These are phyloP conservation scores for Numenius phaeopus DNA, from an alignment of 2,797 vertebrate species.

Conservation along the genomic window DNA sequence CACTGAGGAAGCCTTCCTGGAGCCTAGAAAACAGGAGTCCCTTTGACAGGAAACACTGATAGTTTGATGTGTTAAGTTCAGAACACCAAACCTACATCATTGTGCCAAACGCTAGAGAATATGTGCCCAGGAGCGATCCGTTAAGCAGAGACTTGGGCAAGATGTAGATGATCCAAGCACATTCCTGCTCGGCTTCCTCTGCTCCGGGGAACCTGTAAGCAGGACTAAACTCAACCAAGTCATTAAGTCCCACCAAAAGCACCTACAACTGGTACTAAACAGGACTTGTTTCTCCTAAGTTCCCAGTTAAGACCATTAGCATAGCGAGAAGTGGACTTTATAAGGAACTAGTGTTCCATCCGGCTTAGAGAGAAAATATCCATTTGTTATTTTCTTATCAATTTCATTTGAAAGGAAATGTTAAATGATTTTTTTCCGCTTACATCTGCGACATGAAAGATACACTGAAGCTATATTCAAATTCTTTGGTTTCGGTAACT, in stretches of 20 bases:
- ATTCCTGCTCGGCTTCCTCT: neutral
- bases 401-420: neutral
- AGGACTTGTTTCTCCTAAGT: rapidly evolving
- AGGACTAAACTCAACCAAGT: neutral
- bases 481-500: neutral
- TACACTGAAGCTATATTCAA: neutral
- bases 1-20: neutral
- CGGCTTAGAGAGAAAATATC: neutral
- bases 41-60: neutral
- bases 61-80: neutral
- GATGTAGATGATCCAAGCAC: neutral
- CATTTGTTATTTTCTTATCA: neutral
- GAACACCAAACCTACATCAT: rapidly evolving
- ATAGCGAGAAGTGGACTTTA: rapidly evolving
- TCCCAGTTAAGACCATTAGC: neutral
- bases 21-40: neutral
- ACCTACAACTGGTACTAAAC: rapidly evolving
- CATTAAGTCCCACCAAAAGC: neutral
- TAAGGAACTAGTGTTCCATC: too few species aligned
- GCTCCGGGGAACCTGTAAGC: neutral
- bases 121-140: neutral
- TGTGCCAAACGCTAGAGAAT: rapidly evolving
- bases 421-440: neutral
- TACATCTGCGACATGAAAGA: slow-evolving; percentile 30
- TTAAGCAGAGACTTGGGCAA: neutral